Conservation (phyloP, 2,113 vertebrate genomes). For the Cyprinus carpio region DNA sequence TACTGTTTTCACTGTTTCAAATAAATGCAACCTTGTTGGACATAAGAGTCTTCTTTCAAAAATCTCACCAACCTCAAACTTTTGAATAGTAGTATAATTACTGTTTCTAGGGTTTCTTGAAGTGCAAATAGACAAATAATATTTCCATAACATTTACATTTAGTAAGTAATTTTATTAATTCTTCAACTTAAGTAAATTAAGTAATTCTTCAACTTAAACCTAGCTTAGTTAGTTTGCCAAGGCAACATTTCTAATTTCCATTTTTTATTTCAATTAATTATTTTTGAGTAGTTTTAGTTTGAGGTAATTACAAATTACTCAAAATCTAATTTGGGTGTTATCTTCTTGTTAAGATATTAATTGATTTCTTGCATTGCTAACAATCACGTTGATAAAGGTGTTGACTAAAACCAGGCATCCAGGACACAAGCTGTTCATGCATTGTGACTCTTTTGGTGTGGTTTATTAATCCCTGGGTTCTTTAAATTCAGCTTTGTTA, state of each 20-base stretch:
- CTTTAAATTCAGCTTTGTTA: conserved; percentile 58
- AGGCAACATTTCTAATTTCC: background rate
- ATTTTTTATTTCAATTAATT: background rate
- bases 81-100: too few relatives aligned
- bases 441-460: conserved; percentile 46
- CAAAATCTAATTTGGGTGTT: too few relatives aligned
- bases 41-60: background rate
- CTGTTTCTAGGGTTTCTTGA: too few relatives aligned
- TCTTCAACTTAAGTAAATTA: background rate
- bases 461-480: conserved; percentile 2
- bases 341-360: too few relatives aligned
- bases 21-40: background rate
- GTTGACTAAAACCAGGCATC: too few relatives aligned
- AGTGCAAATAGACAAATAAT: too few relatives aligned
- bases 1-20: too few relatives aligned
- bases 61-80: too few relatives aligned
- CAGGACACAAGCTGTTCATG: conserved; percentile 56
- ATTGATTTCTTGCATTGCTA: too few relatives aligned
- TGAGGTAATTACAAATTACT: too few relatives aligned
- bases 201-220: background rate
- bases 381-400: too few relatives aligned
- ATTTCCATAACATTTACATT: background rate
- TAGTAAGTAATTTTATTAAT: background rate
- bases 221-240: background rate
- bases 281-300: conserved; percentile 36